Percentiles rank a stretch among this genome's conserved stretches.
phyloP scores from a whole-genome alignment of 2,888 invertebrate species.

The Harpalus rufipes region DNA sequence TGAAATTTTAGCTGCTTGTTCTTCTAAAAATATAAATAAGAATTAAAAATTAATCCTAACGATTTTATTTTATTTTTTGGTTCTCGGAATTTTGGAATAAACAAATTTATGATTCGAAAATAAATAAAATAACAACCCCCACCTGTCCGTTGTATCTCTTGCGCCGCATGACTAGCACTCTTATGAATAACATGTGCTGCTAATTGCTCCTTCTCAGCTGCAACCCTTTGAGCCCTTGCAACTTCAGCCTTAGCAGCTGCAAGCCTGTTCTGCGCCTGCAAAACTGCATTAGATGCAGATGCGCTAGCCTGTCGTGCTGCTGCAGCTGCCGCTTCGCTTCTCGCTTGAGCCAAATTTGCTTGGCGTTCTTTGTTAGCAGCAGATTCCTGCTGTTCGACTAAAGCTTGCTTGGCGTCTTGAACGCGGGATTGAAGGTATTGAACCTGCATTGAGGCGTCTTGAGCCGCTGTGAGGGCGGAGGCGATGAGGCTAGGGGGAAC shows the following conservation, averaged over 20 bases:
- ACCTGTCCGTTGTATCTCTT: constrained; percentile 84
- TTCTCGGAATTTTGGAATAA: too few species aligned
- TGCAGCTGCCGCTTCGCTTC: constrained; percentile 83
- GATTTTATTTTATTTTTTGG: too few species aligned
- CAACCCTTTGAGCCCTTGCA: constrained; percentile 85
- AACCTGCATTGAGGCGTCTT: constrained; percentile 85
- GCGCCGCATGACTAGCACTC: constrained; percentile 85
- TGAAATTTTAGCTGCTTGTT: constrained; percentile 81
- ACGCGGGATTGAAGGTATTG: constrained; percentile 86
- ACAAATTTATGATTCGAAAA: too few species aligned
- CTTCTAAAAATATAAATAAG: constrained; percentile 74
- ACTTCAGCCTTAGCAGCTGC: constrained; percentile 86
- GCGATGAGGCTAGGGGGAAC: constrained; percentile 84
- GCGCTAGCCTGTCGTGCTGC: constrained; percentile 84
- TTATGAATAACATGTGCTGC: constrained; percentile 86
- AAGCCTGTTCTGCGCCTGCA: constrained; percentile 84
- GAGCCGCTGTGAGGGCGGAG: constrained; percentile 86
- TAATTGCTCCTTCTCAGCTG: constrained; percentile 85
- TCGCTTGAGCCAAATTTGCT: constrained; percentile 78
- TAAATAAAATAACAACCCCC: constrained; percentile 9
- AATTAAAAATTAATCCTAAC: too few species aligned
- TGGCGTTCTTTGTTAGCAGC: constrained; percentile 87
- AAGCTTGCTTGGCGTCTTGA: constrained; percentile 85
- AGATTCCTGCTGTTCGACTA: constrained; percentile 85
- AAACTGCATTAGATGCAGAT: constrained; percentile 83